Evolutionary conservation across 2,888 invertebrate species (phyloP).

Genomic region (Anagyrus pseudococci): DNA sequence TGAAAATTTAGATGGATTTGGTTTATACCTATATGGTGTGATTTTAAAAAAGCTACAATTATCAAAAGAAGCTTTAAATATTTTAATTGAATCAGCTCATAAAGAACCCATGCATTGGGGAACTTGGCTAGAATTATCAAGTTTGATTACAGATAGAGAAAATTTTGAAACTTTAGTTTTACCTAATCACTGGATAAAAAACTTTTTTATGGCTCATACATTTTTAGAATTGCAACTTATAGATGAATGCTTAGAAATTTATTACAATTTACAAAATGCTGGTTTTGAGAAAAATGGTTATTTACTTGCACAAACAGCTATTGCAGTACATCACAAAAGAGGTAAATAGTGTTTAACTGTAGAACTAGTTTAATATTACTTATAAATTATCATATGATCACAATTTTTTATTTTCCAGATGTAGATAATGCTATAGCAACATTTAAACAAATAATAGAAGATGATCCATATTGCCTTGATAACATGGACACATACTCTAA

Average conservation of each 20-base stretch:
- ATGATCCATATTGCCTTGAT: slow-evolving; percentile 93
- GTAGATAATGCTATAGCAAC: slow-evolving; percentile 86
- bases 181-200: slow-evolving; percentile 93
- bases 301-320: slow-evolving; percentile 89
- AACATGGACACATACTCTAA: slow-evolving; percentile 98
- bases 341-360: slow-evolving; percentile 63
- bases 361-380: not conserved
- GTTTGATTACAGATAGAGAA: slow-evolving; percentile 83
- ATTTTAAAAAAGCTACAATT: slow-evolving; percentile 88
- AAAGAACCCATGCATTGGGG: slow-evolving; percentile 90
- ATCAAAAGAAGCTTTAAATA: slow-evolving; percentile 76
- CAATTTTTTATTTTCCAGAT: slow-evolving; percentile 67
- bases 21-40: slow-evolving; percentile 88
- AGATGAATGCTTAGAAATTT: slow-evolving; percentile 87
- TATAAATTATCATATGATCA: slow-evolving; percentile 2
- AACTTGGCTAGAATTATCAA: slow-evolving; percentile 91
- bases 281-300: slow-evolving; percentile 91
- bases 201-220: slow-evolving; percentile 89
- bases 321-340: slow-evolving; percentile 90
- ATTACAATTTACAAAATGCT: slow-evolving; percentile 74
- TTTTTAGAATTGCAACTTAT: slow-evolving; percentile 89
- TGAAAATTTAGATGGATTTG: slow-evolving; percentile 83
- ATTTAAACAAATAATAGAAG: slow-evolving; percentile 81
- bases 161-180: slow-evolving; percentile 71
- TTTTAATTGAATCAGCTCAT: slow-evolving; percentile 80